These are phyloP conservation scores for Scaptomyza polygonia DNA, from an alignment of 2,888 invertebrate genomes.

Conservation along the genomic window DNA sequence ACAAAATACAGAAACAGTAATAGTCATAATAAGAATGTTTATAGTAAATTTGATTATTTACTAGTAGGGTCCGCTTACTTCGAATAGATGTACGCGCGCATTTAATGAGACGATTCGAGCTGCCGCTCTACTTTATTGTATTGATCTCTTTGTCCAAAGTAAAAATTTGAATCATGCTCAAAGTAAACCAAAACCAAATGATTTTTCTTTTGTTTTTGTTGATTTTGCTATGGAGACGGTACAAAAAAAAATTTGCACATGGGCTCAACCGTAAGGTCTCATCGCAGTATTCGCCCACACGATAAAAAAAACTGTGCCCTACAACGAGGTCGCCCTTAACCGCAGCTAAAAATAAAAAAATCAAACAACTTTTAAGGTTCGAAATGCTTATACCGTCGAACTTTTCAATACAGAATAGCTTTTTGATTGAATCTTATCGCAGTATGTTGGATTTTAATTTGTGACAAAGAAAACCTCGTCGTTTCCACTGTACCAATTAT, in stretches of 20 bases:
- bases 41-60: too few relatives aligned
- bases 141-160: slow-evolving; percentile 6
- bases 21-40: neutral
- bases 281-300: neutral
- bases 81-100: slow-evolving; percentile 25
- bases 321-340: slow-evolving; percentile 43
- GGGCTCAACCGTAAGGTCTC: slow-evolving; percentile 24
- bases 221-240: slow-evolving; percentile 76
- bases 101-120: slow-evolving; percentile 62
- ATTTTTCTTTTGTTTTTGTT: slow-evolving; percentile 48
- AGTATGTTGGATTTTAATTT: too few relatives aligned
- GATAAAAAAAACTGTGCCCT: neutral
- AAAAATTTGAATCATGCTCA: slow-evolving; percentile 15
- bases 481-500: too few relatives aligned
- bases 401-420: too few relatives aligned
- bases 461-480: too few relatives aligned
- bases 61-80: slow-evolving; percentile 10
- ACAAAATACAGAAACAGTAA: neutral
- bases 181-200: slow-evolving; percentile 31
- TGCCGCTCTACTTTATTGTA: neutral
- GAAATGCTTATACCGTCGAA: neutral
- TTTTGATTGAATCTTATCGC: too few relatives aligned
- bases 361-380: neutral
- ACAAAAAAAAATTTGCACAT: slow-evolving; percentile 50
- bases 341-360: slow-evolving; percentile 31